Conservation (phyloP, 2,797 vertebrate genomes). For the Anolis apletophallus region DNA sequence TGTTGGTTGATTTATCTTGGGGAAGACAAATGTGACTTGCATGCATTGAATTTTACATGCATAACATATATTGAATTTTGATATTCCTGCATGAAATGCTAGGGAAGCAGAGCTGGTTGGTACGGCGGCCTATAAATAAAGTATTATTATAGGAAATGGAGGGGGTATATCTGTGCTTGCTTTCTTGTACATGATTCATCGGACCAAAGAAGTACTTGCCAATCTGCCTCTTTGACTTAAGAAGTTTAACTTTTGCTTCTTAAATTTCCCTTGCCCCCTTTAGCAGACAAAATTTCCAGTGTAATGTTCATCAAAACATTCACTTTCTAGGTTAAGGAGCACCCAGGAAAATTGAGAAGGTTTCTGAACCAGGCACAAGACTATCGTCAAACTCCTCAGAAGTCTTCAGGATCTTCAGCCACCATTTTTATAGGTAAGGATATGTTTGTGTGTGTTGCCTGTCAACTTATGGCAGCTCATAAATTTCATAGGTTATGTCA, state of each 20-base stretch:
- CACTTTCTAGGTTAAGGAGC: constrained; percentile 29
- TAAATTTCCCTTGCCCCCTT: neutral
- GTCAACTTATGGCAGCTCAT: too few relatives aligned
- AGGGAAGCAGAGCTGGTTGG: neutral
- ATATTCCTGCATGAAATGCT: neutral
- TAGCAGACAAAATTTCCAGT: neutral
- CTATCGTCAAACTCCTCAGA: neutral
- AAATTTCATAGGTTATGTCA: too few relatives aligned
- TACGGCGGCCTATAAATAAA: too few relatives aligned
- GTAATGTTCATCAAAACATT: constrained; percentile 18
- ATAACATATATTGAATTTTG: neutral
- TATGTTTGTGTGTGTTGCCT: too few relatives aligned
- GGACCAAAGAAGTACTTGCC: neutral
- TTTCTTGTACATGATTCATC: neutral
- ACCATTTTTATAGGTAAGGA: constrained; percentile 22
- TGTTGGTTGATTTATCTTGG: neutral
- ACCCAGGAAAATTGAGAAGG: constrained; percentile 28
- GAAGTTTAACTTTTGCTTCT: neutral
- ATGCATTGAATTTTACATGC: neutral
- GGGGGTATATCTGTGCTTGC: accelerated
- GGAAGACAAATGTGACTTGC: neutral
- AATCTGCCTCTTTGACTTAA: neutral
- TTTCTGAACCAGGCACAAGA: constrained; percentile 21
- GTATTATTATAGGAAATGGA: too few relatives aligned
- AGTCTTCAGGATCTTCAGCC: constrained; percentile 1